Conservation (phyloP, 2,888 invertebrate genomes). For the Pasiphila rectangulata region DNA sequence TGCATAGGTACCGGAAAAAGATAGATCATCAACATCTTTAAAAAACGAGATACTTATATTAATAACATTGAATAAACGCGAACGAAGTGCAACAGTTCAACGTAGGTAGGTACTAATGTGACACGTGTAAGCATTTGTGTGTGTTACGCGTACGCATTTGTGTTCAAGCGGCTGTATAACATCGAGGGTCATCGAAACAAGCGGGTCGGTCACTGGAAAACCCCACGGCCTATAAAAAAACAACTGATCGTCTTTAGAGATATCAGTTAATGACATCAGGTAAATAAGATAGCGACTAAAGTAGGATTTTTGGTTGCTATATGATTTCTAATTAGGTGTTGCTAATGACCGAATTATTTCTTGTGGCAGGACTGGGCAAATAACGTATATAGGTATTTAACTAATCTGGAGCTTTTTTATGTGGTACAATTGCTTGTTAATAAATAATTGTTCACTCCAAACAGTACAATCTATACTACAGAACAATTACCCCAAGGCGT, state of each 20-base stretch:
- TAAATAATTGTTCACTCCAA: too few relatives aligned
- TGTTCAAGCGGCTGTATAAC: slow-evolving; percentile 27
- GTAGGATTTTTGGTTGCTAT: background rate
- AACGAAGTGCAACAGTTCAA: slow-evolving; percentile 2
- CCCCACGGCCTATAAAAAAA: too few relatives aligned
- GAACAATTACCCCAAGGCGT: too few relatives aligned
- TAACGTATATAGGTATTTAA: too few relatives aligned
- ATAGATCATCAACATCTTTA: too few relatives aligned
- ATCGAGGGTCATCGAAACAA: slow-evolving; percentile 43
- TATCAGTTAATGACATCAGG: slow-evolving; percentile 27
- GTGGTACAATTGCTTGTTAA: too few relatives aligned
- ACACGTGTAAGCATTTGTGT: slow-evolving; percentile 1
- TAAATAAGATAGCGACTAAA: slow-evolving; percentile 7
- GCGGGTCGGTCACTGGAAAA: slow-evolving; percentile 53
- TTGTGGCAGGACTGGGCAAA: too few relatives aligned
- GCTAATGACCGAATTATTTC: background rate
- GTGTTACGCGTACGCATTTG: slow-evolving; percentile 18
- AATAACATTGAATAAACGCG: too few relatives aligned
- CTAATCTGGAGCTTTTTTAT: too few relatives aligned
- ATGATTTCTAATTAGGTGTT: background rate
- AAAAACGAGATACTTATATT: too few relatives aligned
- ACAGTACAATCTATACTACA: too few relatives aligned
- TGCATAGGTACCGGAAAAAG: too few relatives aligned
- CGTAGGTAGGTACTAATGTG: background rate
- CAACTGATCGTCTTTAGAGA: slow-evolving; percentile 31